A percentile compares a stretch with the other conserved stretches of the same genome.
Evolutionary conservation across 2,797 vertebrate species (phyloP).

Genomic region (Silurus aristotelis): DNA sequence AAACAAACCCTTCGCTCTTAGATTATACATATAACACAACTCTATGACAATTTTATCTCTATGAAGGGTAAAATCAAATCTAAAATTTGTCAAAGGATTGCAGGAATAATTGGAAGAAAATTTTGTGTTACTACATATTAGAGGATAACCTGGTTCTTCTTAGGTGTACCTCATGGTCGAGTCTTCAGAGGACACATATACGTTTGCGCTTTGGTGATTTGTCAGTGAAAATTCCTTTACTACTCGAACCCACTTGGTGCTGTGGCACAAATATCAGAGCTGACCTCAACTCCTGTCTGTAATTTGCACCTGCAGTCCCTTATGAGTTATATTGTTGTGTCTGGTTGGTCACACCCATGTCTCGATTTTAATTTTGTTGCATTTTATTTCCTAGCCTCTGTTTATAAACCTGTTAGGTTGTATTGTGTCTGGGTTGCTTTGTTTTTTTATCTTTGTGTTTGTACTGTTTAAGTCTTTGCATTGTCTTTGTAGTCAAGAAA

Average conservation of each 20-base stretch:
- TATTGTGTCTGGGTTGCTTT: slow-evolving; percentile 1
- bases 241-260: not conserved
- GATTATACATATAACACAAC: not conserved
- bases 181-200: not conserved
- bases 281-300: not conserved
- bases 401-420: not conserved
- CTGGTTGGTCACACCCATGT: not conserved
- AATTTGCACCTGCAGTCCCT: slow-evolving; percentile 13
- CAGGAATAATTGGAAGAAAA: not conserved
- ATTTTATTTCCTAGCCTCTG: no score
- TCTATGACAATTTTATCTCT: not conserved
- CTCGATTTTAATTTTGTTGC: not conserved
- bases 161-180: not conserved
- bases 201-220: not conserved
- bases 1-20: not conserved
- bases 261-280: not conserved
- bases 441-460: not conserved
- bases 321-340: slow-evolving; percentile 16
- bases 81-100: not conserved
- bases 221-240: not conserved
- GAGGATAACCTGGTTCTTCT: not conserved
- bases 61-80: not conserved
- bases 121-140: not conserved
- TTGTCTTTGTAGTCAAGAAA: not conserved
- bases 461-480: no score